These are phyloP conservation scores for Alloplasta piceator DNA, from an alignment of 2,888 invertebrate genomes.

Conservation along the genomic window DNA sequence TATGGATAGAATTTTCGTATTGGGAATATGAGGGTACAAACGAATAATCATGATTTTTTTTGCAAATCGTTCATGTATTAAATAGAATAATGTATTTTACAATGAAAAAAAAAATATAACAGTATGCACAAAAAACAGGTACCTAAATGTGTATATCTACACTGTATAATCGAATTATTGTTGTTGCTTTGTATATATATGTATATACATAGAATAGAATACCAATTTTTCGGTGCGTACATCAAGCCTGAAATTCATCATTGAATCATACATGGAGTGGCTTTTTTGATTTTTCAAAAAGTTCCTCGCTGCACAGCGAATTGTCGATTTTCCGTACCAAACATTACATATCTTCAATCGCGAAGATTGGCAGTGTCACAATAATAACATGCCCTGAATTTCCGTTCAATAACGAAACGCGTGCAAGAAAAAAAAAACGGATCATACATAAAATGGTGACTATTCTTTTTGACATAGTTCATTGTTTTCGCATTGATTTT, in stretches of 20 bases:
- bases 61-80: conserved; percentile 78
- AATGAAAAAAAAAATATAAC: conserved; percentile 75
- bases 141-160: conserved; percentile 70
- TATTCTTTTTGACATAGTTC: conserved; percentile 14
- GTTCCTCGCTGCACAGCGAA: not conserved
- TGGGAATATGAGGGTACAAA: too few species aligned
- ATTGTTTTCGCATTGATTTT: conserved; percentile 5
- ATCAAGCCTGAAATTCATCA: conserved; percentile 4
- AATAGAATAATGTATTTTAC: conserved; percentile 77
- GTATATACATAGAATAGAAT: not conserved
- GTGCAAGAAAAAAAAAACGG: too few species aligned
- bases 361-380: conserved; percentile 1
- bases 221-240: conserved; percentile 6
- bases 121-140: conserved; percentile 73
- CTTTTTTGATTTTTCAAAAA: too few species aligned
- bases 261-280: not conserved
- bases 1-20: too few species aligned
- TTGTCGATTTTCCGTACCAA: not conserved
- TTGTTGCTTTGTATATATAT: conserved; percentile 1
- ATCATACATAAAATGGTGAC: conserved; percentile 4
- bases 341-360: not conserved
- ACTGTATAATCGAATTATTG: conserved; percentile 62
- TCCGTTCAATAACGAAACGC: not conserved
- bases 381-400: conserved; percentile 27
- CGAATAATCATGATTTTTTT: conserved; percentile 34